A percentile compares a stretch with the other conserved stretches of the same genome.
Conservation (phyloP, 2,113 vertebrate species). For the Copsychus sechellarum region DNA sequence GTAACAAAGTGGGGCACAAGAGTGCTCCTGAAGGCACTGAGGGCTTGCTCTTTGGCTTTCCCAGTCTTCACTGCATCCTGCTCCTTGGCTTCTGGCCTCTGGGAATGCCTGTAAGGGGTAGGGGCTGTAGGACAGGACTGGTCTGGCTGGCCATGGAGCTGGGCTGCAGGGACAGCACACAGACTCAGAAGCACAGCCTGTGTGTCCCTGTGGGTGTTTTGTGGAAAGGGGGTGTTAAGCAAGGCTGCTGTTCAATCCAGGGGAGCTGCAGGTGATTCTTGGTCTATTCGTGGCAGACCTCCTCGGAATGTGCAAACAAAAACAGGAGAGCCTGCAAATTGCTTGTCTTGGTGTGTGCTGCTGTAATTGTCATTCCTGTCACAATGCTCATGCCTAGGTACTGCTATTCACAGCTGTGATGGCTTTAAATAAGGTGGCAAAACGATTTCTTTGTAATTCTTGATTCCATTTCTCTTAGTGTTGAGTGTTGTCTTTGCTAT, state of each 20-base stretch:
- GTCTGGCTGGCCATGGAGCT: neutral
- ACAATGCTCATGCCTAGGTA: neutral
- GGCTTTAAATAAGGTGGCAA: slow-evolving; percentile 8
- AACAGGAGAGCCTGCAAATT: neutral
- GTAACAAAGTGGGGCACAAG: neutral
- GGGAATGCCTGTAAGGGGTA: fast-evolving
- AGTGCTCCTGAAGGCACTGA: neutral
- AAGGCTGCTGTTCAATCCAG: neutral
- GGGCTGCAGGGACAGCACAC: neutral
- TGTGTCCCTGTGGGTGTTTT: neutral
- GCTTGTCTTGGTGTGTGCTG: neutral
- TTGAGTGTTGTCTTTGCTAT: neutral
- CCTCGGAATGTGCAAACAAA: neutral
- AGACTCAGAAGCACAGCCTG: neutral
- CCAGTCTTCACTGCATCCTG: neutral
- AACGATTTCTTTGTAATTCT: neutral
- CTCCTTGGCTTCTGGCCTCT: neutral
- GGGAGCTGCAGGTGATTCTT: neutral
- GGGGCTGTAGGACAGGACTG: neutral
- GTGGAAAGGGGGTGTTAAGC: neutral
- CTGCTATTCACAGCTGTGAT: neutral
- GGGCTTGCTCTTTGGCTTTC: neutral
- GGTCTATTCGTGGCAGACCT: neutral
- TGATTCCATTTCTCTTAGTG: neutral
- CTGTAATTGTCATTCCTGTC: neutral